These are phyloP conservation scores for Diphyllodes magnificus DNA, from an alignment of 2,113 vertebrate genomes.

Conservation along the genomic window DNA sequence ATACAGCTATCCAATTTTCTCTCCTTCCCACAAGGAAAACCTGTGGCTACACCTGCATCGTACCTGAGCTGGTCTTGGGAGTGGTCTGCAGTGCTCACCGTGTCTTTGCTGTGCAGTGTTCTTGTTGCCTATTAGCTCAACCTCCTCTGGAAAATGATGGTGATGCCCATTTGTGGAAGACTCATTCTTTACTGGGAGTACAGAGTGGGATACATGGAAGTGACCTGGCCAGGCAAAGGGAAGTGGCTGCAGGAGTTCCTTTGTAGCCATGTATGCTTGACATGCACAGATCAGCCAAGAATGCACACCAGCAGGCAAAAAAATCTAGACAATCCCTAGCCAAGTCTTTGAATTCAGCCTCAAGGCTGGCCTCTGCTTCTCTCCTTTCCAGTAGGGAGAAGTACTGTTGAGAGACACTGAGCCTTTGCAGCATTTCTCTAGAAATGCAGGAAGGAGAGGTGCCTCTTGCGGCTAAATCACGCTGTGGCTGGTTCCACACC, in stretches of 20 bases:
- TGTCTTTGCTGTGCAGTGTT: background rate
- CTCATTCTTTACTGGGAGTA: background rate
- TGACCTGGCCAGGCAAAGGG: background rate
- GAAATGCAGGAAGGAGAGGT: background rate
- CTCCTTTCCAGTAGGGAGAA: background rate
- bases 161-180: background rate
- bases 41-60: background rate
- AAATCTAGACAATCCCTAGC: background rate
- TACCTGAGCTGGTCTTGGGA: background rate
- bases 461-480: background rate
- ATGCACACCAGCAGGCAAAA: background rate
- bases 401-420: background rate
- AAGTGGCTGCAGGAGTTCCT: background rate
- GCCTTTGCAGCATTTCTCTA: background rate
- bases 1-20: background rate
- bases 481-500: background rate
- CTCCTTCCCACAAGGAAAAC: background rate
- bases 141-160: background rate
- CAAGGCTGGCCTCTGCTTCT: background rate
- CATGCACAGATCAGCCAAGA: background rate
- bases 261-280: background rate
- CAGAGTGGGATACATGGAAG: background rate
- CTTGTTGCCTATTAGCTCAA: background rate
- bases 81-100: background rate
- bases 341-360: background rate